A percentile compares a stretch with the other conserved stretches of the same genome.
Conservation (phyloP, 1,140 invertebrate species). For the Acromyrmex heyeri region DNA sequence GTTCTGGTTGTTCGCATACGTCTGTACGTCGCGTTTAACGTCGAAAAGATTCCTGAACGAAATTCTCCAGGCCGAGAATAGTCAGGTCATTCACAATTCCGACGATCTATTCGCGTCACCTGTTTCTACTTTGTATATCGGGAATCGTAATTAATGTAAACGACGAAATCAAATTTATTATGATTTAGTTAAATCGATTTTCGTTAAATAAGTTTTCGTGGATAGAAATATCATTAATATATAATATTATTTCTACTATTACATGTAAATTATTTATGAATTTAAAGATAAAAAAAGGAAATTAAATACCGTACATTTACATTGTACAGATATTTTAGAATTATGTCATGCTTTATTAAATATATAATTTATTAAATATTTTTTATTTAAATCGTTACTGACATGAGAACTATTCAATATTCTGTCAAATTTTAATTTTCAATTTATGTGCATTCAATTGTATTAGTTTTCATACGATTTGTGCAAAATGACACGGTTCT, state of each 20-base stretch:
- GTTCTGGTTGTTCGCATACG: constrained; percentile 31
- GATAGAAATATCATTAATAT: neutral
- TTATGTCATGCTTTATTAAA: neutral
- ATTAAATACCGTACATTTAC: neutral
- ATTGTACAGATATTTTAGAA: neutral
- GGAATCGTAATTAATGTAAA: neutral
- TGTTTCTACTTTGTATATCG: neutral
- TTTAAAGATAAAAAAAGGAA: neutral
- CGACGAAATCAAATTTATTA: constrained; percentile 9
- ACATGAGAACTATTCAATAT: neutral
- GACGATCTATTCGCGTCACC: constrained; percentile 58
- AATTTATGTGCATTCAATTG: neutral
- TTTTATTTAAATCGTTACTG: constrained; percentile 1
- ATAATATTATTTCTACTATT: neutral
- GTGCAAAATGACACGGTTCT: neutral
- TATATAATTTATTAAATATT: neutral
- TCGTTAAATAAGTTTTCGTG: neutral
- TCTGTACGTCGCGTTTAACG: constrained; percentile 15
- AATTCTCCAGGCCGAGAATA: constrained; percentile 63
- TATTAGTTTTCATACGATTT: constrained; percentile 3
- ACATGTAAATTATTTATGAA: neutral
- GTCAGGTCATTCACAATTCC: constrained; percentile 66
- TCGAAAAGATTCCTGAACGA: constrained; percentile 66
- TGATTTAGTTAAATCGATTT: neutral
- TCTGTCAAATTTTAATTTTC: neutral